These are phyloP conservation scores for Zootermopsis nevadensis DNA, from an alignment of 2,888 invertebrate species.

Conservation along the genomic window DNA sequence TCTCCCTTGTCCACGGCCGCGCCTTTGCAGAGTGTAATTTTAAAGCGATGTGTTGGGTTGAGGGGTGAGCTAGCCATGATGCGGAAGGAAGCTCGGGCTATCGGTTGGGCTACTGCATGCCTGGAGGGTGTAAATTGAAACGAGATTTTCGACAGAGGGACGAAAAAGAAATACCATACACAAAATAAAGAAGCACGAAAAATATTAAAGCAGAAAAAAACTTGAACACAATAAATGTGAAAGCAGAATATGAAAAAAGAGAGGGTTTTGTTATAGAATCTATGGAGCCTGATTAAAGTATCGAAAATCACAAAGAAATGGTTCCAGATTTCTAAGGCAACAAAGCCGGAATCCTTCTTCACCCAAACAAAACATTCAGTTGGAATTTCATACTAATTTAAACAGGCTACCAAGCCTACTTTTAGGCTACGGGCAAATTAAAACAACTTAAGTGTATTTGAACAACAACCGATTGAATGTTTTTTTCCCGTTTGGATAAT, in stretches of 20 bases:
- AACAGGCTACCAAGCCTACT: too few species aligned
- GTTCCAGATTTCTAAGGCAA: too few species aligned
- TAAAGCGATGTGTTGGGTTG: slow-evolving; percentile 35
- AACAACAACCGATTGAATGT: too few species aligned
- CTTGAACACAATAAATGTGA: slow-evolving; percentile 21
- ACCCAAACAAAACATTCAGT: too few species aligned
- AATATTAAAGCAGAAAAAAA: slow-evolving; percentile 22
- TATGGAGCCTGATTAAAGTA: neutral
- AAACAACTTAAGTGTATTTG: too few species aligned
- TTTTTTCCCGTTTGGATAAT: too few species aligned
- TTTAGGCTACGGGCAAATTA: too few species aligned
- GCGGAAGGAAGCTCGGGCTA: slow-evolving; percentile 36
- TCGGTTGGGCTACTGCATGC: slow-evolving; percentile 23
- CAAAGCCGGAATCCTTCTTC: too few species aligned
- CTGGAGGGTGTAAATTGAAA: slow-evolving; percentile 36
- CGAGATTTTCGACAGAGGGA: slow-evolving; percentile 30
- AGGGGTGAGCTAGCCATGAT: slow-evolving; percentile 31
- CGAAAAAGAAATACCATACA: neutral
- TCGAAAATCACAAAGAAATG: neutral
- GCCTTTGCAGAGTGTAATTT: slow-evolving; percentile 32
- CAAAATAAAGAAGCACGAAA: neutral
- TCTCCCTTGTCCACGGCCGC: neutral
- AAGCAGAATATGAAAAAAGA: neutral
- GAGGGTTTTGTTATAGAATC: neutral
- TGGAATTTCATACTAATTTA: too few species aligned